Evolutionary conservation across 2,113 vertebrate species (phyloP), one percentile per base, ranked within the genome.

Genomic region (Gopherus flavomarginatus): DNA sequence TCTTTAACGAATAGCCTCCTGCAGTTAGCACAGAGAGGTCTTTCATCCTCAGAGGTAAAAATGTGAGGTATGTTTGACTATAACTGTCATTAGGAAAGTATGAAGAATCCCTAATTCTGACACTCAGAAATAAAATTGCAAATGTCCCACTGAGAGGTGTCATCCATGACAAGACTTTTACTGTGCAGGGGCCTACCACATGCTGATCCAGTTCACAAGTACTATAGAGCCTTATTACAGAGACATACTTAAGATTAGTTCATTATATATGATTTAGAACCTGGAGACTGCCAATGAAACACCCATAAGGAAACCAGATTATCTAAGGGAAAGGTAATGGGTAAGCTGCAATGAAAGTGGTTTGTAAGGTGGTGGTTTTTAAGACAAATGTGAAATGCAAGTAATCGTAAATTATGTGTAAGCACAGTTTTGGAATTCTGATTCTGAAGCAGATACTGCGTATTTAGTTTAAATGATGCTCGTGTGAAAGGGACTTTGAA

Each of bases 81-180:
- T 79, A 86, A 31, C 42, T 94, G 54, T 86, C 38, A 62, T 86
- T 56, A 69, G 69, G 65, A 54, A 6, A 42, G 54, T 88, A 47
- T 93, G 91, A 95, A 94, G 95, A 94, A 83, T 81, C 57, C 13
- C 82, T 92, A 93, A 91, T 87, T 96, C 77, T 4, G 10, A 50
- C 83, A 83, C 85, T 96, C 81, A 87, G 83, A 83, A 95, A 89
- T 87, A 57, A 91, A 96, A 89, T 24, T 87, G 54, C 72, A 88
- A 59, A 77, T 69, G 44, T 92, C 93, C 87, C 92, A 91, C 83
- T 83, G 90, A 90, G 92, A 92, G 57, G 6, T 89, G 95, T 87
- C 75, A 91, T 38, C 86, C 31, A 53, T 79, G 47, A 92, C 81
- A 95, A 57, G 82, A 7, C 31, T 87, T 81, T 1, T 6, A 24